phyloP scores from a whole-genome alignment of 1,140 invertebrate genomes.

The Vanessa atalanta region DNA sequence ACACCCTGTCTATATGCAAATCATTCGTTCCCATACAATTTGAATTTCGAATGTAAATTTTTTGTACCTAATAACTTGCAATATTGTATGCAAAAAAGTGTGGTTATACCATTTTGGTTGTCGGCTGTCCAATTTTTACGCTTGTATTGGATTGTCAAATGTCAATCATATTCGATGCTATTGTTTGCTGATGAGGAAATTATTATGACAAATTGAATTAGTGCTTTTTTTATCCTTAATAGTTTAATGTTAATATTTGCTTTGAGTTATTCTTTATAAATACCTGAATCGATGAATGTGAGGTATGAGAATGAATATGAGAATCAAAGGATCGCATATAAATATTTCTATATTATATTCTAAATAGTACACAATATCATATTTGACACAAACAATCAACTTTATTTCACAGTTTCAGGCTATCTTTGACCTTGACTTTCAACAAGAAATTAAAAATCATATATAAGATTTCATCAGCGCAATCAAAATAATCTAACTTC shows the following conservation, averaged over 20 bases:
- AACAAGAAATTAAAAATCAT: too few relatives aligned
- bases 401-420: too few relatives aligned
- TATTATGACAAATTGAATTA: neutral
- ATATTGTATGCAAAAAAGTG: slow-evolving; percentile 58
- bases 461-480: too few relatives aligned
- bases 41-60: slow-evolving; percentile 69
- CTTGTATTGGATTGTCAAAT: slow-evolving; percentile 10
- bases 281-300: neutral
- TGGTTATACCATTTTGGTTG: slow-evolving; percentile 33
- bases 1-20: slow-evolving; percentile 72
- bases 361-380: too few relatives aligned
- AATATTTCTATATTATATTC: too few relatives aligned
- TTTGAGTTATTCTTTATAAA: neutral
- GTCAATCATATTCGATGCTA: neutral
- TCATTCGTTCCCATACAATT: slow-evolving; percentile 53
- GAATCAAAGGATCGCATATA: too few relatives aligned
- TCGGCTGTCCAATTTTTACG: slow-evolving; percentile 25
- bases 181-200: neutral
- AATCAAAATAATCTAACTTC: too few relatives aligned
- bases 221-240: neutral
- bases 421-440: too few relatives aligned
- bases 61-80: slow-evolving; percentile 62
- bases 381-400: too few relatives aligned
- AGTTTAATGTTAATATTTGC: neutral
- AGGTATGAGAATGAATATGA: too few relatives aligned